Conservation (phyloP, 35 echinoderm and acorn worm genomes). For the Ophiothrix spiculata region DNA sequence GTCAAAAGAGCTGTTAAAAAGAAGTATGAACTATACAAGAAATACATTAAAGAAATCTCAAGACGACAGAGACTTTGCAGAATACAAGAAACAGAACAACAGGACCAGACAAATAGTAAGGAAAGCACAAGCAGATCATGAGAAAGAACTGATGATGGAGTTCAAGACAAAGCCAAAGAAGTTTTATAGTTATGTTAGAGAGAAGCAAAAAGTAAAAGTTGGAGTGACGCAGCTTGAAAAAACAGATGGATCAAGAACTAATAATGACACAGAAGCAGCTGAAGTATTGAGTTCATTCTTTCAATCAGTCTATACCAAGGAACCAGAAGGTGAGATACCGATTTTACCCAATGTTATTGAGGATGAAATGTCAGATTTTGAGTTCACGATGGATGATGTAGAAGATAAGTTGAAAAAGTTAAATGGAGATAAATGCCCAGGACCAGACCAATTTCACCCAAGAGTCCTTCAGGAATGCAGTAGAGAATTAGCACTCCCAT, state of each 20-base stretch:
- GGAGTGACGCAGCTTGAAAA: slow-evolving; percentile 8
- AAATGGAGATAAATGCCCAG: not conserved
- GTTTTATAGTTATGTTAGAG: slow-evolving; percentile 43
- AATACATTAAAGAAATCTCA: slow-evolving; percentile 16
- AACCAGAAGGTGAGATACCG: not conserved
- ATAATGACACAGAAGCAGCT: slow-evolving; percentile 21
- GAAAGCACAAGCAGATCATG: slow-evolving; percentile 27
- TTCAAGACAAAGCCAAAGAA: slow-evolving; percentile 45
- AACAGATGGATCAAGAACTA: slow-evolving; percentile 18
- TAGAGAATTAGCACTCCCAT: too few species aligned
- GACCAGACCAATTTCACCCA: slow-evolving; percentile 46
- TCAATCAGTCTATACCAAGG: slow-evolving; percentile 26
- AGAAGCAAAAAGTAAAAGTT: slow-evolving; percentile 32
- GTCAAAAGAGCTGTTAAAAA: slow-evolving; percentile 10
- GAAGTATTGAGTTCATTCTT: slow-evolving; percentile 40
- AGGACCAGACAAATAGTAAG: slow-evolving; percentile 8
- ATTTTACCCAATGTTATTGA: too few species aligned
- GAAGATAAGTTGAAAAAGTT: slow-evolving; percentile 1
- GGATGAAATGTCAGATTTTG: not conserved
- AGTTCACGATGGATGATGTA: not conserved
- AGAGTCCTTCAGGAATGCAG: too few species aligned
- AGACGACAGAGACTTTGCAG: not conserved
- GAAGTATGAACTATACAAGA: slow-evolving; percentile 32
- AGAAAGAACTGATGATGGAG: slow-evolving; percentile 12
- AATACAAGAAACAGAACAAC: slow-evolving; percentile 31